Conservation (phyloP, 1,140 invertebrate genomes). For the Drosophila sulfurigaster region DNA sequence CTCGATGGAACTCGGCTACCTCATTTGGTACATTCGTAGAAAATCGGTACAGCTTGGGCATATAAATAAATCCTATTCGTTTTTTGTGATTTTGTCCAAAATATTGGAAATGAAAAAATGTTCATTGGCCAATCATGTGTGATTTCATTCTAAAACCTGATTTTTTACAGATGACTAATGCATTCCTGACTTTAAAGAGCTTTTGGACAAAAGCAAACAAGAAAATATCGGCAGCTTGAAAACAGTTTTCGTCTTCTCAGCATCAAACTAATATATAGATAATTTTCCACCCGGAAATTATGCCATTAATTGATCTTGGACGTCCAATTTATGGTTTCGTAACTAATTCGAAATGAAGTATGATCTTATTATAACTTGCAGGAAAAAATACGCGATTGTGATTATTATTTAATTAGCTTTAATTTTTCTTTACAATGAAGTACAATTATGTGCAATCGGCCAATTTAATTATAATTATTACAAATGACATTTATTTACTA, state of each 20-base stretch:
- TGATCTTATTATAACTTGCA: not conserved
- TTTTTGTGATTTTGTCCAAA: too few relatives aligned
- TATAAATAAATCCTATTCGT: too few relatives aligned
- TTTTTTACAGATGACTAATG: too few relatives aligned
- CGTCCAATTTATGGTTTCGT: not conserved
- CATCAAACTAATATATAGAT: not conserved
- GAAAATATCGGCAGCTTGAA: too few relatives aligned
- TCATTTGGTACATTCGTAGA: too few relatives aligned
- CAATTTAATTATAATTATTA: slow-evolving; percentile 5
- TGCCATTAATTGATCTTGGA: not conserved
- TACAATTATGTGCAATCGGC: slow-evolving; percentile 2
- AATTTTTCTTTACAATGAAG: slow-evolving; percentile 1
- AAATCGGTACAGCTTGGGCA: too few relatives aligned
- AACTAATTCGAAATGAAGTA: not conserved
- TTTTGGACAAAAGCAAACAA: too few relatives aligned
- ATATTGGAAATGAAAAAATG: too few relatives aligned
- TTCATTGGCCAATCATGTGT: too few relatives aligned
- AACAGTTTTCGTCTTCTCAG: not conserved
- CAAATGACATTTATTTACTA: slow-evolving; percentile 10
- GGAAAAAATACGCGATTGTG: not conserved
- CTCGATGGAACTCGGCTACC: too few relatives aligned
- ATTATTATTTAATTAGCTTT: slow-evolving; percentile 11
- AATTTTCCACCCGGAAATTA: not conserved
- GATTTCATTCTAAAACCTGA: too few relatives aligned
- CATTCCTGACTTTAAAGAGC: too few relatives aligned